These are phyloP conservation scores for Xenops minutus DNA, from an alignment of 2,797 vertebrate species.

Conservation along the genomic window DNA sequence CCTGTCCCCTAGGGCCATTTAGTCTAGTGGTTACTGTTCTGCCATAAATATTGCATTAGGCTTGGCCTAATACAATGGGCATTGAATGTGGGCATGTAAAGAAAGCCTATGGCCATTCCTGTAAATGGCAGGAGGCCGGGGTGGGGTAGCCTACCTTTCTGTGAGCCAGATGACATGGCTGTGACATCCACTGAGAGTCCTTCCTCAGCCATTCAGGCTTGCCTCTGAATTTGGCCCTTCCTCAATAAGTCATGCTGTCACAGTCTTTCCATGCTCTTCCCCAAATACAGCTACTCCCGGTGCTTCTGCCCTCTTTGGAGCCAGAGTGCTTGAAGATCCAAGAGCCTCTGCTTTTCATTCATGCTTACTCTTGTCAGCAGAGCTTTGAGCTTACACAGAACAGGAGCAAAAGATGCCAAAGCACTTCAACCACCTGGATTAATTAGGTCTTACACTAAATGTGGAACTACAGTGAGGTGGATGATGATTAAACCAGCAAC, in stretches of 20 bases:
- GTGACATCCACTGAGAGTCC: background rate
- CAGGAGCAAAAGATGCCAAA: constrained; percentile 1
- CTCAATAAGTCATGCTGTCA: background rate
- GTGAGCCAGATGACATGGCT: rapidly evolving
- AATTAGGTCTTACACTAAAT: constrained; percentile 13
- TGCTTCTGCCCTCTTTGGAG: background rate
- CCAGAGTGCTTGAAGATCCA: background rate
- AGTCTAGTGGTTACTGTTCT: background rate
- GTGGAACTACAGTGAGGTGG: background rate
- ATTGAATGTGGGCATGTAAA: background rate
- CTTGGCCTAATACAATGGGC: background rate
- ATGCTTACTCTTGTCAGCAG: background rate
- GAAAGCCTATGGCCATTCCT: background rate
- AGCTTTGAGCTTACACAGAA: background rate
- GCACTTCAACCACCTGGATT: constrained; percentile 15
- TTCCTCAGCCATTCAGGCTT: background rate
- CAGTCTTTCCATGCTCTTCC: background rate
- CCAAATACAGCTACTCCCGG: background rate
- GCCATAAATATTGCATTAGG: background rate
- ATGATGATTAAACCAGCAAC: constrained; percentile 34
- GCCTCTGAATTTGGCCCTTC: background rate
- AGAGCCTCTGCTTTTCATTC: background rate
- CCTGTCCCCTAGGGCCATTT: background rate
- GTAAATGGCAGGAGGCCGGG: background rate
- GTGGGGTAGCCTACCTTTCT: background rate